Conservation (phyloP, 2,113 vertebrate species). For the Neomonachus schauinslandi region DNA sequence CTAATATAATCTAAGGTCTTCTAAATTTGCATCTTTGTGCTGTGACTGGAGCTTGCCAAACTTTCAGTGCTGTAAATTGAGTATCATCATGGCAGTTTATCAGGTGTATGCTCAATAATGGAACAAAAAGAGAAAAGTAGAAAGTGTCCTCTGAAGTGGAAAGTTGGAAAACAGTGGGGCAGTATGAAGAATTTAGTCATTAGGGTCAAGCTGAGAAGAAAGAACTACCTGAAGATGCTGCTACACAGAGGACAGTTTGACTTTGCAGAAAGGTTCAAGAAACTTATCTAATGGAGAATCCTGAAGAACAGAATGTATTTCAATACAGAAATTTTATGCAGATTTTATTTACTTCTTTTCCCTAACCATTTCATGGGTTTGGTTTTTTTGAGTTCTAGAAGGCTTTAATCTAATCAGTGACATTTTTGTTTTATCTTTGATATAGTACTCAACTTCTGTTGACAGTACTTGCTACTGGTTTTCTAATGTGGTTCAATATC, state of each 20-base stretch:
- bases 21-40: neutral
- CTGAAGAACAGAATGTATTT: neutral
- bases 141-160: neutral
- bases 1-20: neutral
- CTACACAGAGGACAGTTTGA: neutral
- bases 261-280: neutral
- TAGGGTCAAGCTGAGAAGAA: neutral
- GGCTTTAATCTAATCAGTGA: neutral
- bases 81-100: neutral
- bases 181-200: neutral
- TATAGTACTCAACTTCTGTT: neutral
- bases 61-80: neutral
- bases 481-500: neutral
- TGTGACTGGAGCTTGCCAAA: neutral
- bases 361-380: neutral
- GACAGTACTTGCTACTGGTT: neutral
- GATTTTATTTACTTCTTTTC: neutral
- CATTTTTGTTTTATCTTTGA: neutral
- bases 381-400: neutral
- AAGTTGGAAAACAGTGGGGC: neutral
- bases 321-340: neutral
- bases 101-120: neutral
- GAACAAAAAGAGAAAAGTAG: neutral
- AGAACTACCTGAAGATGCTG: neutral
- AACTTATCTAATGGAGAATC: neutral